These are phyloP conservation scores for Drosophila helvetica DNA, from an alignment of 2,888 invertebrate species.

Conservation along the genomic window DNA sequence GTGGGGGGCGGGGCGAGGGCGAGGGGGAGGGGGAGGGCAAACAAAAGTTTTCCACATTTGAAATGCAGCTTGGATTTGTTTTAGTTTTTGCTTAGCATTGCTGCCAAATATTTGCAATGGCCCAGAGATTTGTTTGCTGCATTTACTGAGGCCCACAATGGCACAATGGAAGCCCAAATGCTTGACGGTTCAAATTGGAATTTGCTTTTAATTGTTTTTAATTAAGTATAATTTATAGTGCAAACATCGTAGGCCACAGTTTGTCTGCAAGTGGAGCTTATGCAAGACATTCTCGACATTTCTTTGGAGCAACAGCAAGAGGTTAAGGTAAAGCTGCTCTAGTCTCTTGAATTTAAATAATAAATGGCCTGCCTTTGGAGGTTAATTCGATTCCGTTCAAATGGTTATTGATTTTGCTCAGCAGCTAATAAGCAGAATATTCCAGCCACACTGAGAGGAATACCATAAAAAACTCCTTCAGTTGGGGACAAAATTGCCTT, in stretches of 20 bases:
- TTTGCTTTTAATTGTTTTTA: conserved; percentile 82
- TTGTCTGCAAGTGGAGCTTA: conserved; percentile 2
- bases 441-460: not conserved
- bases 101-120: conserved; percentile 69
- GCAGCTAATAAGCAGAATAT: conserved; percentile 16
- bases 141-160: conserved; percentile 19
- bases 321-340: not conserved
- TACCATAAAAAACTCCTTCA: not conserved
- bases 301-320: not conserved
- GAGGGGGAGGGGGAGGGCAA: not conserved
- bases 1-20: not conserved
- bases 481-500: too few species aligned
- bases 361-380: conserved; percentile 1
- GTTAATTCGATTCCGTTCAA: not conserved
- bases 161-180: conserved; percentile 8
- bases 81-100: conserved; percentile 62
- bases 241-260: conserved; percentile 52
- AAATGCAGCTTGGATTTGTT: conserved; percentile 71
- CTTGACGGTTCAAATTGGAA: conserved; percentile 60
- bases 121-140: conserved; percentile 46
- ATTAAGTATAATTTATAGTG: conserved; percentile 79
- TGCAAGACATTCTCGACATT: not conserved
- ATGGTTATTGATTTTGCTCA: conserved; percentile 30
- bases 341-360: conserved; percentile 13
- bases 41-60: conserved; percentile 67